Conservation (phyloP, 2,113 vertebrate species). For the Willisornis vidua region DNA sequence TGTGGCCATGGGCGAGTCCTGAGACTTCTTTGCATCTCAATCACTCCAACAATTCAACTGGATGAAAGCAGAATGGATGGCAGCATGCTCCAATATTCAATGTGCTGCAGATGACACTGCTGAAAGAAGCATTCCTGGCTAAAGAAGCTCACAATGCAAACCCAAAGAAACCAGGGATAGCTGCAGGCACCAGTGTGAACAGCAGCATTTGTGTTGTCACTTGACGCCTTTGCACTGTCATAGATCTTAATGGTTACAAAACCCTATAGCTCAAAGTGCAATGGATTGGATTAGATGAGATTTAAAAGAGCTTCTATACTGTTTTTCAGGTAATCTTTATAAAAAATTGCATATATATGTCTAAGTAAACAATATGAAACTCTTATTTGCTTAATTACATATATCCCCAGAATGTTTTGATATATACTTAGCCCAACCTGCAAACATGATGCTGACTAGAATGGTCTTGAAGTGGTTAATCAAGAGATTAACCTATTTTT, state of each 20-base stretch:
- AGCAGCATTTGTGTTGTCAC: background rate
- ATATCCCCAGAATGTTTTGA: background rate
- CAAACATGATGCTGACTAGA: background rate
- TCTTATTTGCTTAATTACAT: background rate
- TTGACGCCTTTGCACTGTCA: background rate
- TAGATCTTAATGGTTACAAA: background rate
- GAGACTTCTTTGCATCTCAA: slow-evolving; percentile 5
- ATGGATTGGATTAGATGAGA: background rate
- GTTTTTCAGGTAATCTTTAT: background rate
- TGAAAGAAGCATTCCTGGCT: slow-evolving; percentile 27
- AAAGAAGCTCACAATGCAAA: slow-evolving; percentile 28
- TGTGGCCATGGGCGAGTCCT: background rate
- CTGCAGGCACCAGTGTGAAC: background rate
- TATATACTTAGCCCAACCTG: background rate
- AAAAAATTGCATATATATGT: background rate
- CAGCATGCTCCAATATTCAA: slow-evolving; percentile 27
- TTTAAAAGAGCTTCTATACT: background rate
- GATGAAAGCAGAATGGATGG: slow-evolving; percentile 34
- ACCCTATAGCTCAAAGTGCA: background rate
- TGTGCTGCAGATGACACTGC: slow-evolving; percentile 38
- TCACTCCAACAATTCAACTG: slow-evolving; percentile 7
- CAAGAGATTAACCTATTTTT: background rate
- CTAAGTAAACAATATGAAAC: background rate
- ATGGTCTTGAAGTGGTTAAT: background rate
- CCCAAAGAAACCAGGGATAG: background rate